Evolutionary conservation across 2,888 invertebrate genomes (phyloP).

Genomic region (Penaeus monodon): DNA sequence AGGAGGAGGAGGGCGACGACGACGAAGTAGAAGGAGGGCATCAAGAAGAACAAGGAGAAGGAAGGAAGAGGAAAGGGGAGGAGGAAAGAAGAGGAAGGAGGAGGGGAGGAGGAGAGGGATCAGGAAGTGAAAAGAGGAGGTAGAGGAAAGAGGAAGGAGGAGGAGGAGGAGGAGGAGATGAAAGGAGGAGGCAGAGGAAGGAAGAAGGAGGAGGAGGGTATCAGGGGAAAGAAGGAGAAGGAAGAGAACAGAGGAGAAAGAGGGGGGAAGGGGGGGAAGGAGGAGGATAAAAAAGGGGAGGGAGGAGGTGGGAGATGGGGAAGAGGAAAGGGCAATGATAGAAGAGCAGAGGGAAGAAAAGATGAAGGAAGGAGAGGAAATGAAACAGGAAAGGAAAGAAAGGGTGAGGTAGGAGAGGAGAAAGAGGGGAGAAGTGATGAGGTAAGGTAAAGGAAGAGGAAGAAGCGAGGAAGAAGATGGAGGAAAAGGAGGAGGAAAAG

Average conservation of each 20-base stretch:
- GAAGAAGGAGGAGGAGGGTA: neutral
- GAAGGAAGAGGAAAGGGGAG: neutral
- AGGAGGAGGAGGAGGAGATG: neutral
- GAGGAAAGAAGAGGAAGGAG: neutral
- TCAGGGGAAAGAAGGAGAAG: neutral
- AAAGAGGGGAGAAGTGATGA: too few species aligned
- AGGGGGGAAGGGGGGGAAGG: neutral
- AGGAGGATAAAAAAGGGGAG: neutral
- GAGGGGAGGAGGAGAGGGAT: too few species aligned
- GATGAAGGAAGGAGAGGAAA: too few species aligned
- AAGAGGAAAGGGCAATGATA: too few species aligned
- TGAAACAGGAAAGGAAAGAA: too few species aligned
- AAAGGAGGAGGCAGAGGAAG: neutral
- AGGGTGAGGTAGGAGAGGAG: too few species aligned
- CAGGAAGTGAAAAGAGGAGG: neutral
- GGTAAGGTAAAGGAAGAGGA: too few species aligned
- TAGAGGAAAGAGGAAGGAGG: neutral
- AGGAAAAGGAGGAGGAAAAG: too few species aligned
- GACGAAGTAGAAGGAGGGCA: neutral
- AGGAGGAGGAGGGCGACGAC: neutral
- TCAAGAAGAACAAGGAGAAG: constrained; percentile 13
- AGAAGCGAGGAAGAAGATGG: too few species aligned
- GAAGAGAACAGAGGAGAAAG: neutral
- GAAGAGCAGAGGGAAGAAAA: neutral
- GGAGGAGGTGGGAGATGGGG: neutral